A percentile compares a stretch with the other conserved stretches of the same genome.
Conservation (phyloP, 2,797 vertebrate species). For the Geotrypetes seraphini region DNA sequence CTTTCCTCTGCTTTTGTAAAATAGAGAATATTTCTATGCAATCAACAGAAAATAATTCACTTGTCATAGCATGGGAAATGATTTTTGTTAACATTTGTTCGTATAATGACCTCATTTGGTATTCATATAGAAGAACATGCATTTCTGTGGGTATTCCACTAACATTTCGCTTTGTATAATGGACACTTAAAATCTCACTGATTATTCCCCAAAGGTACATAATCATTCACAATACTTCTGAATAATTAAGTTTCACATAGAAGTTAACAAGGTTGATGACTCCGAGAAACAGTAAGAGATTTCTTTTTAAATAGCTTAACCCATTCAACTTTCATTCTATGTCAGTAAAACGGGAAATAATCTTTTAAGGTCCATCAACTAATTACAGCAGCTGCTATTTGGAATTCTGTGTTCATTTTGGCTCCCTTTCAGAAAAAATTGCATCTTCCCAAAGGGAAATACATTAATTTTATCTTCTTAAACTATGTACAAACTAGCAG, state of each 20-base stretch:
- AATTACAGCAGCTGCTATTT: no score
- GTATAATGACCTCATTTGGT: slow-evolving; percentile 33
- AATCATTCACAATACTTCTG: slow-evolving; percentile 39
- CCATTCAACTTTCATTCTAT: no score
- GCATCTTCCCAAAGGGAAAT: no score
- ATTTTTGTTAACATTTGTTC: slow-evolving; percentile 26
- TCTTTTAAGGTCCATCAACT: no score
- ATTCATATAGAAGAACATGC: slow-evolving; percentile 21
- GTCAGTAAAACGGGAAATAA: no score
- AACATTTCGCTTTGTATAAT: slow-evolving; percentile 41
- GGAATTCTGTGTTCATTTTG: no score
- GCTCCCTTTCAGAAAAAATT: no score
- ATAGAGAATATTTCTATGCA: slow-evolving; percentile 17
- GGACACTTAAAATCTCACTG: slow-evolving; percentile 33
- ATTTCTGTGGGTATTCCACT: slow-evolving; percentile 38
- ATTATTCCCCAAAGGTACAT: slow-evolving; percentile 47
- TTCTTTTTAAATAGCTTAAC: no score
- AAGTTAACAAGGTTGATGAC: slow-evolving; percentile 36
- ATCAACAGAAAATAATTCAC: slow-evolving; percentile 18
- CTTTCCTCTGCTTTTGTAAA: no score
- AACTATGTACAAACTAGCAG: no score
- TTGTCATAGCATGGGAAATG: slow-evolving; percentile 13
- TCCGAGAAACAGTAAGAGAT: slow-evolving; percentile 39
- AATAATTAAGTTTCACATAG: slow-evolving; percentile 43
- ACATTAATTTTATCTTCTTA: no score